A percentile compares a stretch with the other conserved stretches of the same genome.
Evolutionary conservation across 2,888 invertebrate genomes (phyloP).

Genomic region (Sinotaia quadrata): DNA sequence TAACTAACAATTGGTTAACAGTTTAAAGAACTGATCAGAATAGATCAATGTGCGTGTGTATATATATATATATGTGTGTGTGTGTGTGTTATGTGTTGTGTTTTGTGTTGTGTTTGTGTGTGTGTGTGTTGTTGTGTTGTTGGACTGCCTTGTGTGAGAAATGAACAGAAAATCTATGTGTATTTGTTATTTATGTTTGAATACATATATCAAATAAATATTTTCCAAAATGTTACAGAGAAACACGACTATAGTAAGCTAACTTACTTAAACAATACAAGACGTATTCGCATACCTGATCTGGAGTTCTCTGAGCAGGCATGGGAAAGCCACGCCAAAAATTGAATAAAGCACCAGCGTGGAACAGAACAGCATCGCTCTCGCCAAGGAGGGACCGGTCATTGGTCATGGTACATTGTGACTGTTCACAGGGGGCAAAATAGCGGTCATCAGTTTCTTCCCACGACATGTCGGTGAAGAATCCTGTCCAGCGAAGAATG

Average conservation of each 20-base stretch:
- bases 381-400: constrained; percentile 42
- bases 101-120: neutral
- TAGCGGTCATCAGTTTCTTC: constrained; percentile 40
- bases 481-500: constrained; percentile 42
- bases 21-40: too few species aligned
- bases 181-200: too few species aligned
- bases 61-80: constrained; percentile 6
- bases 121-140: neutral
- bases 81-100: too few species aligned
- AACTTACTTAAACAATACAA: neutral
- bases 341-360: constrained; percentile 42
- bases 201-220: too few species aligned
- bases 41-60: neutral
- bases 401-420: constrained; percentile 40
- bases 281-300: constrained; percentile 40
- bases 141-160: too few species aligned
- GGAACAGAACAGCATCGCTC: constrained; percentile 54
- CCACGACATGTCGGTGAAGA: constrained; percentile 39
- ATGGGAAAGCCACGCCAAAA: constrained; percentile 41
- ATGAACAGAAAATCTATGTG: too few species aligned
- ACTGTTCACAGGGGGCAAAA: constrained; percentile 34
- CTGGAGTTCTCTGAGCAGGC: constrained; percentile 41
- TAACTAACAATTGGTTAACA: too few species aligned
- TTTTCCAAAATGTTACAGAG: too few species aligned
- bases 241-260: neutral